Base-by-base conservation (phyloP, 2,888 invertebrate genomes). In the Uloborus plumipes region DNA sequence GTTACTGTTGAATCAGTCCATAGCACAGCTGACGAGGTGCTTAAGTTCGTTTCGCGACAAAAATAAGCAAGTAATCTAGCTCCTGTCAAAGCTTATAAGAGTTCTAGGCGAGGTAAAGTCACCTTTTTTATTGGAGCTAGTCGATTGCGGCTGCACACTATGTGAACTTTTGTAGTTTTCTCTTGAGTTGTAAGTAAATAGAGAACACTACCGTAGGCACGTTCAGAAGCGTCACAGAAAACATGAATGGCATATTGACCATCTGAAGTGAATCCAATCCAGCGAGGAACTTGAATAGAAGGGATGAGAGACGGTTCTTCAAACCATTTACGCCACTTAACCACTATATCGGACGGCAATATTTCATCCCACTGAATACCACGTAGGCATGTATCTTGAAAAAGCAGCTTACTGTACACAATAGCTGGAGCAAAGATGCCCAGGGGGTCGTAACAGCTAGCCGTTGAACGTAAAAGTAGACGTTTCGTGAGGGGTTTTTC, bases 221-320 rank as follows among this genome's bases (percentile, higher is more conserved):
- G 53, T 31, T 73, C 66, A 20, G 85, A 85, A 3, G 87, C 86
- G 62, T 87, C 87, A 16, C 79, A 85, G 67, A 86, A 87, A 49
- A 73, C 81, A 75, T 85, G 82, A 2, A 75, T n/a, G n/a, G n/a
- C 9, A 59, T 47, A 47, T 13, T n/a, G 15, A 20, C 16, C 47
- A 39, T 26, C 2, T 6, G 49, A 59, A 11, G 14, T 53, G 14
- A 51, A 31, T 18, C 51, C 53, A 18, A 51, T 50, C 20, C 65
- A 85, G 16, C 78, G 62, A n/a, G 74, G 55, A 11, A 85, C 74
- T n/a, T 62, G 26, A 13, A 69, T 18, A n/a, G 59, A 47, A 47
- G 50, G 18, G 13, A 83, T 50, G 1, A 15, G 9, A 13, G 58
- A 9, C 18, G 82, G 20, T 18, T 76, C 50, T 0, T 2, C 4